Base-by-base conservation (phyloP, 2,113 vertebrate species). In the Tonatia bakeri region DNA sequence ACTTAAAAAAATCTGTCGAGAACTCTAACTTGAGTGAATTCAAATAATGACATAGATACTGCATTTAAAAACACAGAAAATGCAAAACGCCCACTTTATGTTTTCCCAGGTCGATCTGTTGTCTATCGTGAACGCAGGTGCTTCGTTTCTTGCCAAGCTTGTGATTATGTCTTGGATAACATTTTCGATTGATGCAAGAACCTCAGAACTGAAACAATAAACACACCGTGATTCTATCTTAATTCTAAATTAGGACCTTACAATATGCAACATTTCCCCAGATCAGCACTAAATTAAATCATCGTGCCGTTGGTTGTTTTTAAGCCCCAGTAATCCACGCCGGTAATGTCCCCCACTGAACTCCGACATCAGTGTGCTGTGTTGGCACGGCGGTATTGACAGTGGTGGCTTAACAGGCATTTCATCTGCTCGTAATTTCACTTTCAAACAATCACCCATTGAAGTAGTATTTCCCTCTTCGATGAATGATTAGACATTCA, bases 61-160 rank as follows among this genome's bases (percentile, higher is more conserved):
- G 11, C 40, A 79, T 77, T 45, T 95, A 96, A 59, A 79, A 76
- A 93, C 15, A 20, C 20, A 85, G 82, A 77, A 61, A 65, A 67
- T 11, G 26, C 45, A 82, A 72, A 22, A 93, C 88, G 97, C 98
- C 96, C 98, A 99, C 99, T 98, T 98, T 90, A 99, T 97, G 61
- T 99, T 99, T 91, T 96, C 98, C 99, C 99, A 99, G 52, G 98
- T 98, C 54, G 98, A 97, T 98, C 99, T 99, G 95, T 98, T 99
- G 84, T 98, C 98, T 87, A 99, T 3, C 3, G 70, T 97, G 87
- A 99, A 98, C 73, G 98, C 98, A 87, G 99, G 99, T 56, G 99
- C 98, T 95, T 99, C 98, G 0, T 98, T 98, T 96, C 98, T 98
- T 47, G 99, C 99, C 97, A 99, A 94, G 95, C 98, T 98, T 87